Conservation (phyloP, 2,113 vertebrate genomes). For the Ornithorhynchus anatinus region DNA sequence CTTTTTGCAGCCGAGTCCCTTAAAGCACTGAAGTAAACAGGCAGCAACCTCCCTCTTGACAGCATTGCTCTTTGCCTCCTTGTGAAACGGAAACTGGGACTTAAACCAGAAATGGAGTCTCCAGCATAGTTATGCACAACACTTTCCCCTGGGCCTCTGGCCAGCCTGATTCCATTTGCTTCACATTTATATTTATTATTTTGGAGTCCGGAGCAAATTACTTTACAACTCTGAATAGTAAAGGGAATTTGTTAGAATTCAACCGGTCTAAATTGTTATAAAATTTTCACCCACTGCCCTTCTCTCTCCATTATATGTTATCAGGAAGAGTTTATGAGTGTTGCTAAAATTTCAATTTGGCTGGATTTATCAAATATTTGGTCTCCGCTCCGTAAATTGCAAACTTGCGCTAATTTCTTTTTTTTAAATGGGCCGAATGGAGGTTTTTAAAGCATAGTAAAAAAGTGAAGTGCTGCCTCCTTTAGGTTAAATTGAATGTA, state of each 20-base stretch:
- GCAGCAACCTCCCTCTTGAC: accelerated
- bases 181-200: slow-evolving; percentile 36
- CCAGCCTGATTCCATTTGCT: slow-evolving; percentile 35
- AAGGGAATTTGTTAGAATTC: slow-evolving; percentile 44
- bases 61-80: background rate
- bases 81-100: accelerated
- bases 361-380: slow-evolving; percentile 37
- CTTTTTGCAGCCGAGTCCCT: background rate
- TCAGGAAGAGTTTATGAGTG: slow-evolving; percentile 42
- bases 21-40: no score
- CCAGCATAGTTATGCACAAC: accelerated
- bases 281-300: slow-evolving; percentile 20
- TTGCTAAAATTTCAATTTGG: slow-evolving; percentile 60
- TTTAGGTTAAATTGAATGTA: slow-evolving; percentile 17
- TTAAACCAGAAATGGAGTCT: background rate
- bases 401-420: slow-evolving; percentile 35
- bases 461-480: slow-evolving; percentile 56
- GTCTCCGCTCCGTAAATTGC: slow-evolving; percentile 50
- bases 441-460: slow-evolving; percentile 18
- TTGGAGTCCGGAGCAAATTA: slow-evolving; percentile 39
- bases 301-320: slow-evolving; percentile 40
- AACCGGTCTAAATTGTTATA: slow-evolving; percentile 42
- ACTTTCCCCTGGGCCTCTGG: background rate
- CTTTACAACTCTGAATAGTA: slow-evolving; percentile 41
- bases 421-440: slow-evolving; percentile 36